phyloP scores from a whole-genome alignment of 2,888 invertebrate species.

The Eupithecia subumbrata region DNA sequence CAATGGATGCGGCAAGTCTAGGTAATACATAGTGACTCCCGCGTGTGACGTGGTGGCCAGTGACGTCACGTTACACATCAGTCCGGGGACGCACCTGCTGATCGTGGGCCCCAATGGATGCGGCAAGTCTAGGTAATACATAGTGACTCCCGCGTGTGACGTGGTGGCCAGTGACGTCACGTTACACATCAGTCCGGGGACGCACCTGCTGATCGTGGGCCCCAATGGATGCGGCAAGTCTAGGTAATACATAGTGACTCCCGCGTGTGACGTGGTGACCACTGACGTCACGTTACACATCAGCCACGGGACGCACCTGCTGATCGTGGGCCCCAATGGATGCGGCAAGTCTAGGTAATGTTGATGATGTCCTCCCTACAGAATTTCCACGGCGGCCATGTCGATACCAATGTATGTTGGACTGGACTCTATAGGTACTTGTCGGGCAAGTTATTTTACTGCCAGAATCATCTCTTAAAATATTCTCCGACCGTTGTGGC shows the following conservation, averaged over 20 bases:
- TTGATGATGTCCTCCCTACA: too few species aligned
- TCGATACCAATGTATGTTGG: too few species aligned
- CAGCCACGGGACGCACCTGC: slow-evolving; percentile 93
- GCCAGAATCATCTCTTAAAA: too few species aligned
- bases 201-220: slow-evolving; percentile 96
- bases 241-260: slow-evolving; percentile 89
- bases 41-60: slow-evolving; percentile 97
- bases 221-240: slow-evolving; percentile 94
- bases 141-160: slow-evolving; percentile 98
- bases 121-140: slow-evolving; percentile 78
- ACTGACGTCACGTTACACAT: slow-evolving; percentile 90
- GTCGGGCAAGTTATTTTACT: too few species aligned
- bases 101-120: slow-evolving; percentile 99
- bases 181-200: slow-evolving; percentile 89
- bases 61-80: slow-evolving; percentile 88
- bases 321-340: slow-evolving; percentile 98
- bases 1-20: slow-evolving; percentile 91
- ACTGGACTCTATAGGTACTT: too few species aligned
- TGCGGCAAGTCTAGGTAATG: slow-evolving; percentile 92
- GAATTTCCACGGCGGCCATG: too few species aligned
- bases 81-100: slow-evolving; percentile 94
- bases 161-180: slow-evolving; percentile 94
- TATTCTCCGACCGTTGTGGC: too few species aligned
- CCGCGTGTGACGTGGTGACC: slow-evolving; percentile 97
- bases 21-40: slow-evolving; percentile 91